A percentile compares a stretch with the other conserved stretches of the same genome.
These are phyloP conservation scores for Orientallactaga bullata DNA, from an alignment of 2,113 vertebrate species.

Conservation along the genomic window DNA sequence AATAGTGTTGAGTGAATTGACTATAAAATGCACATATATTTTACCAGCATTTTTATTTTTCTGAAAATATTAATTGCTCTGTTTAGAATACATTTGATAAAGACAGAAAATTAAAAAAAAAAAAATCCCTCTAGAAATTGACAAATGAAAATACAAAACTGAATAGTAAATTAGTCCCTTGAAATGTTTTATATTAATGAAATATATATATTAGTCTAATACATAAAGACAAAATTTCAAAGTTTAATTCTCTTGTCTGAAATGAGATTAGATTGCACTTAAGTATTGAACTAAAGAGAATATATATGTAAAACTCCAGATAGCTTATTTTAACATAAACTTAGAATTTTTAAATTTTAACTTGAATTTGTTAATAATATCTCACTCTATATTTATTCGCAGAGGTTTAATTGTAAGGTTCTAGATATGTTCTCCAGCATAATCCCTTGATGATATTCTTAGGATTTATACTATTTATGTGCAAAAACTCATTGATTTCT, in stretches of 20 bases:
- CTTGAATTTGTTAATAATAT: not conserved
- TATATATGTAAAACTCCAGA: not conserved
- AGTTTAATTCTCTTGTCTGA: not conserved
- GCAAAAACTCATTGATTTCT: not conserved
- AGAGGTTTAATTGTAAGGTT: not conserved
- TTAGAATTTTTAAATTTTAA: not conserved
- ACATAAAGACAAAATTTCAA: not conserved
- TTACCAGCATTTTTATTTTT: conserved; percentile 67
- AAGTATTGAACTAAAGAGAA: not conserved
- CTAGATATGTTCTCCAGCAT: not conserved
- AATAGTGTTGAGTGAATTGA: conserved; percentile 66
- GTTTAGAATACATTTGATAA: conserved; percentile 36
- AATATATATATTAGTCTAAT: conserved; percentile 17
- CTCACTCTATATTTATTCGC: not conserved
- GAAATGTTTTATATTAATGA: not conserved
- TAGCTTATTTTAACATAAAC: not conserved
- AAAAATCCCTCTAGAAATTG: not conserved
- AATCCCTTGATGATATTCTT: not conserved
- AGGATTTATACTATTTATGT: not conserved
- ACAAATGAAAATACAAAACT: conserved; percentile 38
- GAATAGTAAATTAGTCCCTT: not conserved
- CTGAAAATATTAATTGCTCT: conserved; percentile 57
- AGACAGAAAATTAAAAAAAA: not conserved
- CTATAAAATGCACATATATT: conserved; percentile 52
- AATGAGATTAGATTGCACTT: not conserved